Evolutionary conservation across 2,113 vertebrate species (phyloP).

Genomic region (Eupsittula cactorum): DNA sequence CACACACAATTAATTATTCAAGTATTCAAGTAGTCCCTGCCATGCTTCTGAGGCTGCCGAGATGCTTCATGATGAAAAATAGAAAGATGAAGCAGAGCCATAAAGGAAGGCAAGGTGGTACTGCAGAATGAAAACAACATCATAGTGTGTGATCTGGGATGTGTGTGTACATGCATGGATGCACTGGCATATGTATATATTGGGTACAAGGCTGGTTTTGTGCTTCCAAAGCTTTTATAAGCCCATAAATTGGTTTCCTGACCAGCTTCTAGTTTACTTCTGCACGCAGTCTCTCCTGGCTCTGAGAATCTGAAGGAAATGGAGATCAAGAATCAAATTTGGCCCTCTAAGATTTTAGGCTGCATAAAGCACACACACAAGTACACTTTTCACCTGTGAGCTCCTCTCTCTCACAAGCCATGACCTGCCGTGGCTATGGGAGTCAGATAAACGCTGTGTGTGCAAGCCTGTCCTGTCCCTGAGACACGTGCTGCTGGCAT

Average conservation of each 20-base stretch:
- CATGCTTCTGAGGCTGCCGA: not conserved
- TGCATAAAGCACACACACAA: not conserved
- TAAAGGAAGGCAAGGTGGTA: not conserved
- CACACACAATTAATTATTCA: not conserved
- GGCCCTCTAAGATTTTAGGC: not conserved
- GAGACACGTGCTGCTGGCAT: fast-evolving
- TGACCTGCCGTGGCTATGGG: not conserved
- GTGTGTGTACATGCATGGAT: not conserved
- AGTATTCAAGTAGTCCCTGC: not conserved
- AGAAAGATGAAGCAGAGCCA: not conserved
- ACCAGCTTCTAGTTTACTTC: not conserved
- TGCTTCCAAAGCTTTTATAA: not conserved
- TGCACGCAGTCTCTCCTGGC: not conserved
- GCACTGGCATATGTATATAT: not conserved
- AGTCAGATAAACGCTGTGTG: not conserved
- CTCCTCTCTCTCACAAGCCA: not conserved
- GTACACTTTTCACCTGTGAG: not conserved
- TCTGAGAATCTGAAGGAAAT: not conserved
- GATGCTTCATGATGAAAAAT: not conserved
- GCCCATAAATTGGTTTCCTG: not conserved
- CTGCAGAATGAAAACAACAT: not conserved
- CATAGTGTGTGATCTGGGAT: not conserved
- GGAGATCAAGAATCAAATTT: not conserved
- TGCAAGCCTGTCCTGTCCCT: not conserved
- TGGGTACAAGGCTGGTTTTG: not conserved